Evolutionary conservation across 1,140 invertebrate genomes (phyloP).

Genomic region (Drosophila nannoptera): DNA sequence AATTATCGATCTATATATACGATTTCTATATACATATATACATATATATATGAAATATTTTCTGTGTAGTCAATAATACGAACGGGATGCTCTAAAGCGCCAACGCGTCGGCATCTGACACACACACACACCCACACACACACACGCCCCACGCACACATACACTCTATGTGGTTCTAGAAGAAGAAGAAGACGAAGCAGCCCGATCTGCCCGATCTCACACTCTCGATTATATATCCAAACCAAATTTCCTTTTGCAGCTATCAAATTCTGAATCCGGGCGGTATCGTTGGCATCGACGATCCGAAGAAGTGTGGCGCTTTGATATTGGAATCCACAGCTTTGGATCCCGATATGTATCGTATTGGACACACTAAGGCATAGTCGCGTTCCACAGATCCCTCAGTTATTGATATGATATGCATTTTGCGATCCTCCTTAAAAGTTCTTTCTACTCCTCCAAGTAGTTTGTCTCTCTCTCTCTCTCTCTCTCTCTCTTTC

Average conservation of each 20-base stretch:
- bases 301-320: conserved; percentile 88
- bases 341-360: conserved; percentile 95
- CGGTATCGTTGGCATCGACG: conserved; percentile 91
- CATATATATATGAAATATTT: conserved; percentile 1
- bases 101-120: conserved; percentile 40
- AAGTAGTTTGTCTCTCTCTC: conserved; percentile 46
- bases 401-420: conserved; percentile 29
- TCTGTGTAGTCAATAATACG: conserved; percentile 65
- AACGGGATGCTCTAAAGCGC: conserved; percentile 51
- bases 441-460: conserved; percentile 22
- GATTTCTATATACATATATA: conserved; percentile 15
- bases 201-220: no score
- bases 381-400: conserved; percentile 78
- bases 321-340: conserved; percentile 90
- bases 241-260: conserved; percentile 81
- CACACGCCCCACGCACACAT: conserved; percentile 8
- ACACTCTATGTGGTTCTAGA: background rate
- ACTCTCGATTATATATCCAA: no score
- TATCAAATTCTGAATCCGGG: conserved; percentile 99
- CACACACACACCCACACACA: conserved; percentile 25
- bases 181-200: background rate
- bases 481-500: conserved; percentile 26
- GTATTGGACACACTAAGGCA: conserved; percentile 99
- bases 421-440: conserved; percentile 37
- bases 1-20: conserved; percentile 26